Conservation (phyloP, 2,888 invertebrate genomes). For the Dinocampus coccinellae region DNA sequence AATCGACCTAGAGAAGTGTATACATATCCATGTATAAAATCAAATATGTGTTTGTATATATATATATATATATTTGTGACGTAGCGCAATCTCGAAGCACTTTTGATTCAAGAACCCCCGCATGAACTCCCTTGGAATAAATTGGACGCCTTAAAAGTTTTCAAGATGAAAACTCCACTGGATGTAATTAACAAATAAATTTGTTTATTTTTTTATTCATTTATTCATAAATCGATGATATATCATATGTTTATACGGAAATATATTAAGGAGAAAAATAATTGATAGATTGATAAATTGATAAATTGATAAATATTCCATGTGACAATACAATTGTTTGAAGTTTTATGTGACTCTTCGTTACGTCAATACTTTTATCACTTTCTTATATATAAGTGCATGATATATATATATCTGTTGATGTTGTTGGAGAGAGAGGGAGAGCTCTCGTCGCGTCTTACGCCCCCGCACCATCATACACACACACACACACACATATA, state of each 20-base stretch:
- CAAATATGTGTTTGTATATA: neutral
- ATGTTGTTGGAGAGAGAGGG: constrained; percentile 40
- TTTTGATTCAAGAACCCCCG: neutral
- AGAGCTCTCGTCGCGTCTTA: constrained; percentile 35
- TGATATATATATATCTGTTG: neutral
- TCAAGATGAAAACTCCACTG: neutral
- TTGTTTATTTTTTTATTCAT: too few species aligned
- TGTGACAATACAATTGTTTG: neutral
- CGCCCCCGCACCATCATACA: constrained; percentile 21
- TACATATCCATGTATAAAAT: neutral
- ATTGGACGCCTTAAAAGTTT: neutral
- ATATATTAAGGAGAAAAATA: neutral
- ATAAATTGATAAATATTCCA: neutral
- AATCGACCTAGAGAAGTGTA: constrained; percentile 9
- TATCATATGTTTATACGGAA: neutral
- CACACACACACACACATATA: too few species aligned
- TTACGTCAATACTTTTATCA: constrained; percentile 14
- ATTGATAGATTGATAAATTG: neutral
- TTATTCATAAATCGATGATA: too few species aligned
- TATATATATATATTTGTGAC: neutral
- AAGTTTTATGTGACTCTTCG: neutral
- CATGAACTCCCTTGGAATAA: constrained; percentile 7
- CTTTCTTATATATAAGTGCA: constrained; percentile 22
- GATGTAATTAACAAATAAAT: neutral
- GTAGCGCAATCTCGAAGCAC: constrained; percentile 5